Conservation (phyloP, 2,888 invertebrate species). For the Crepidodera aurea region DNA sequence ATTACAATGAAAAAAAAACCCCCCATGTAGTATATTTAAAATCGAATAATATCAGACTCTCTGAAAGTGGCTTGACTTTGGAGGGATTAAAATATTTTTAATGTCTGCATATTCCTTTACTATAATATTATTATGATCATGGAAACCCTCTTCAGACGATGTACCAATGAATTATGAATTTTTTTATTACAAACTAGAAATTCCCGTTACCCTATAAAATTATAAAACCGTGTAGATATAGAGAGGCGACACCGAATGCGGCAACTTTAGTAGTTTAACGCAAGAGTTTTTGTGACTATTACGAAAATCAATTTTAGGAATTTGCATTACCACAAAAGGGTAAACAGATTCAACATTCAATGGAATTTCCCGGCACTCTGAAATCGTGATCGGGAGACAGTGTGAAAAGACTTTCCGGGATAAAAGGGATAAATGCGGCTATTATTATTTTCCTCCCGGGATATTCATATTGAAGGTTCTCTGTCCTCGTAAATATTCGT, state of each 20-base stretch:
- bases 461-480: conserved; percentile 15
- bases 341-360: conserved; percentile 26
- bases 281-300: conserved; percentile 6
- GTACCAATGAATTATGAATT: no score
- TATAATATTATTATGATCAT: no score
- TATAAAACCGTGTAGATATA: neutral
- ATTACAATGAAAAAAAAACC: no score
- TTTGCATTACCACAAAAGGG: conserved; percentile 25
- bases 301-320: conserved; percentile 26
- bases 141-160: no score
- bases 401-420: conserved; percentile 18
- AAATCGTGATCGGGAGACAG: conserved; percentile 18
- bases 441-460: conserved; percentile 21
- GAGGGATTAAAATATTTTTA: no score
- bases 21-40: no score
- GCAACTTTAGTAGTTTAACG: neutral
- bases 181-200: no score
- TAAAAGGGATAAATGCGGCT: conserved; percentile 20
- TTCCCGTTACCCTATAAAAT: neutral
- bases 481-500: conserved; percentile 13
- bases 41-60: no score
- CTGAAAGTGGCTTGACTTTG: no score
- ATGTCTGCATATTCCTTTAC: no score
- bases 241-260: neutral
- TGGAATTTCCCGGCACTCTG: conserved; percentile 25